phyloP scores from a whole-genome alignment of 92 coral and sea anemone genomes.

The Epizoanthus stellaris region DNA sequence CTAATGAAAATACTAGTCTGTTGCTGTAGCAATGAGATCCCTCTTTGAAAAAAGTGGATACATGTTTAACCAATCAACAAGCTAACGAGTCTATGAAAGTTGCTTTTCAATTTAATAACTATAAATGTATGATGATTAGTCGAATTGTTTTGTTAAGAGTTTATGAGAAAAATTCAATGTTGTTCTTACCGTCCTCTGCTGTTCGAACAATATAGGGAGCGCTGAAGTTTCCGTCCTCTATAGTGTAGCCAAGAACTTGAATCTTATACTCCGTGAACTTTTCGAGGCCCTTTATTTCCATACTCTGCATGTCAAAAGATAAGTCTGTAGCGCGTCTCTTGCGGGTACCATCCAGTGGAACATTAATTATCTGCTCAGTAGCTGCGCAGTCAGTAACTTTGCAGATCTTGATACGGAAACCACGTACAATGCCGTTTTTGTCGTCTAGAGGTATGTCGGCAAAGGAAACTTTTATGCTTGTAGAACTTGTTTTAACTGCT shows the following conservation, averaged over 20 bases:
- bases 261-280: constrained; percentile 45
- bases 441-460: constrained; percentile 53
- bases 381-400: constrained; percentile 46
- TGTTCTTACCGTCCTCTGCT: constrained; percentile 19
- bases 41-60: no score
- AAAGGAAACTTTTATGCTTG: constrained; percentile 67
- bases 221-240: constrained; percentile 5
- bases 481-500: constrained; percentile 53
- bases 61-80: no score
- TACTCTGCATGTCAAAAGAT: not conserved
- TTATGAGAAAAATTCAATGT: not conserved
- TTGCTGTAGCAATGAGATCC: no score
- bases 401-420: constrained; percentile 55
- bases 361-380: not conserved
- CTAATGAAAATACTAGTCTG: no score
- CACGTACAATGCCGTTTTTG: constrained; percentile 62
- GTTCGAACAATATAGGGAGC: not conserved
- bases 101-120: no score
- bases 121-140: no score
- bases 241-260: constrained; percentile 42
- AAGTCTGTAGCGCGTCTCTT: constrained; percentile 17
- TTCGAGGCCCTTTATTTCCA: constrained; percentile 17
- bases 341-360: constrained; percentile 9
- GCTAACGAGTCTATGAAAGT: no score
- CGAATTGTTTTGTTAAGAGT: not conserved